Evolutionary conservation across 2,797 vertebrate species (phyloP).

Genomic region (Acestrorhynchus altus): DNA sequence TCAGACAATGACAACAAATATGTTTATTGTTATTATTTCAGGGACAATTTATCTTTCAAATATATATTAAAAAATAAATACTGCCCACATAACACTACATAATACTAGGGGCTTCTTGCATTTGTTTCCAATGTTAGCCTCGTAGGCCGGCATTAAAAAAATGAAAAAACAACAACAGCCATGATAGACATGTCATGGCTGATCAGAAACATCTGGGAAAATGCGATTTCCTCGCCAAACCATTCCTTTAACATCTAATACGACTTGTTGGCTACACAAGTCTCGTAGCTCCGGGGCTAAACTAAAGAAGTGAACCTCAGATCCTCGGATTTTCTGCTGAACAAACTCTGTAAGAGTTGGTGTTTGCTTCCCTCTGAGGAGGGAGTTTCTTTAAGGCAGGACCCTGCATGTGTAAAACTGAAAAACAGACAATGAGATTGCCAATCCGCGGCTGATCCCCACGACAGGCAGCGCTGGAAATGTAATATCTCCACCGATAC

Average conservation of each 20-base stretch:
- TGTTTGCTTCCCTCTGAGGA: slow-evolving; percentile 2
- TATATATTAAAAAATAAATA: too few relatives aligned
- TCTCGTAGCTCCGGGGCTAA: neutral
- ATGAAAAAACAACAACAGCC: too few relatives aligned
- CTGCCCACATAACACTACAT: too few relatives aligned
- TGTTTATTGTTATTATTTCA: too few relatives aligned
- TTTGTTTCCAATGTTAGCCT: too few relatives aligned
- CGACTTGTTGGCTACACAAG: neutral
- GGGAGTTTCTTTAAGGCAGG: slow-evolving; percentile 31
- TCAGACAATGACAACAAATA: too few relatives aligned
- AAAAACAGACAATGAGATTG: slow-evolving; percentile 48
- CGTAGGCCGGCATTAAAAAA: too few relatives aligned
- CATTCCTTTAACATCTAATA: neutral
- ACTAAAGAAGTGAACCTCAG: neutral
- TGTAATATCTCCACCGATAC: slow-evolving; percentile 43
- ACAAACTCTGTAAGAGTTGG: neutral
- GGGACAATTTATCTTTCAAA: too few relatives aligned
- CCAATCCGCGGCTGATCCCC: slow-evolving; percentile 42
- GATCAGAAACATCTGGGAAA: too few relatives aligned
- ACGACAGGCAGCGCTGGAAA: slow-evolving; percentile 42
- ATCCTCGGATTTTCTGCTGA: neutral
- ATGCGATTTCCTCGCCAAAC: too few relatives aligned
- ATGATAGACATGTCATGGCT: too few relatives aligned
- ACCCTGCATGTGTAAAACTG: slow-evolving; percentile 44
- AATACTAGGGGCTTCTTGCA: too few relatives aligned